These are phyloP conservation scores for Lepidochitona cinerea DNA, from an alignment of 2,888 invertebrate genomes.

Conservation along the genomic window DNA sequence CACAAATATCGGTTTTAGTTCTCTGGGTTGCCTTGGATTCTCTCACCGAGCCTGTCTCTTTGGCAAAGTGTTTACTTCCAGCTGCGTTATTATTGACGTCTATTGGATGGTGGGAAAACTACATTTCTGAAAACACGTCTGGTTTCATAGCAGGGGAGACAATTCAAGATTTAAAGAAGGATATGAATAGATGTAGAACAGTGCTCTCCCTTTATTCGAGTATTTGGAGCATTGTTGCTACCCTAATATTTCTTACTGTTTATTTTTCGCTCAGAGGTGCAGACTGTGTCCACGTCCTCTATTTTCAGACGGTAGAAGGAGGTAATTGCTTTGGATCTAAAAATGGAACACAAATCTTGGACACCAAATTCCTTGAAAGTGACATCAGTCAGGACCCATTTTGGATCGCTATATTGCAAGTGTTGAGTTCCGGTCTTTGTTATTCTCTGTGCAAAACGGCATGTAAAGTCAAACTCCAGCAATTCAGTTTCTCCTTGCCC, in stretches of 20 bases:
- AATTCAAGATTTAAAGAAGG: slow-evolving; percentile 77
- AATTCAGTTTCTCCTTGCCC: slow-evolving; percentile 97
- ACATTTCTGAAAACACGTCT: slow-evolving; percentile 86
- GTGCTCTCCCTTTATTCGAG: slow-evolving; percentile 92
- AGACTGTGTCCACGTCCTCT: slow-evolving; percentile 44
- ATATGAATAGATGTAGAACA: slow-evolving; percentile 85
- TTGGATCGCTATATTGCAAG: slow-evolving; percentile 76
- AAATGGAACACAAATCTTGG: neutral
- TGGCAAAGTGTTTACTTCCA: slow-evolving; percentile 83
- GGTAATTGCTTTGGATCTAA: neutral
- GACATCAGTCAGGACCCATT: slow-evolving; percentile 35
- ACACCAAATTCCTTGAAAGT: neutral
- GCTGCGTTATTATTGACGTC: slow-evolving; percentile 88
- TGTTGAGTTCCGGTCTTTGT: slow-evolving; percentile 87
- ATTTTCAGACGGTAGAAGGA: neutral
- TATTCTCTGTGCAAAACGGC: slow-evolving; percentile 96
- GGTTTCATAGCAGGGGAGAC: slow-evolving; percentile 74
- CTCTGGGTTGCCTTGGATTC: slow-evolving; percentile 47
- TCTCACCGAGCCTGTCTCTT: slow-evolving; percentile 30
- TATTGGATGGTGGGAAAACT: slow-evolving; percentile 99
- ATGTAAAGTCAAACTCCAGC: slow-evolving; percentile 96
- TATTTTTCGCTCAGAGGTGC: slow-evolving; percentile 43
- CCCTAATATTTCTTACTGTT: slow-evolving; percentile 82
- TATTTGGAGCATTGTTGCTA: slow-evolving; percentile 89
- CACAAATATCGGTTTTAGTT: slow-evolving; percentile 48